Evolutionary conservation across 2,797 vertebrate species (phyloP).

Genomic region (Cynodonichthys magdalenae): DNA sequence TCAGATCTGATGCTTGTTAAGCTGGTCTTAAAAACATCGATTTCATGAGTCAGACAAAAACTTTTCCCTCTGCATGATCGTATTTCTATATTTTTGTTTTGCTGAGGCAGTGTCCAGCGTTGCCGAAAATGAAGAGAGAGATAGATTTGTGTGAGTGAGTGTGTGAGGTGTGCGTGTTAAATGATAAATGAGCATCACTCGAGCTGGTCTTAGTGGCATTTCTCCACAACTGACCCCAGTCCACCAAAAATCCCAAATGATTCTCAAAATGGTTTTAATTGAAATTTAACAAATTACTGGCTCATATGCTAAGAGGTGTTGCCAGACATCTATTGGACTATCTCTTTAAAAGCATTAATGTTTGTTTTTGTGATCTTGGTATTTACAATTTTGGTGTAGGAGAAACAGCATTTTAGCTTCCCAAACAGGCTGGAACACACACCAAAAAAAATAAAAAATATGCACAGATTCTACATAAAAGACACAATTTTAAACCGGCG

Average conservation of each 20-base stretch:
- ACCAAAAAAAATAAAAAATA: constrained; percentile 19
- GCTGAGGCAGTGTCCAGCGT: constrained; percentile 26
- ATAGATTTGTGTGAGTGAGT: constrained; percentile 10
- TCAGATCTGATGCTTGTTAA: constrained; percentile 31
- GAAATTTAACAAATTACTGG: constrained; percentile 39
- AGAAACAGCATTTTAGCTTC: constrained; percentile 11
- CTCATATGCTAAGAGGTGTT: constrained; percentile 36
- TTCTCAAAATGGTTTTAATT: constrained; percentile 21
- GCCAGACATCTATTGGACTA: constrained; percentile 7
- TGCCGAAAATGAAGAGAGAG: constrained; percentile 18
- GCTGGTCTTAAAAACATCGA: constrained; percentile 51
- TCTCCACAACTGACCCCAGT: constrained; percentile 27
- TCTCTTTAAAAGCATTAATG: constrained; percentile 16
- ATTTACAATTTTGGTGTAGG: constrained; percentile 37
- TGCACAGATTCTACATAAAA: constrained; percentile 33
- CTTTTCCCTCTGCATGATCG: constrained; percentile 45
- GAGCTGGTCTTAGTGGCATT: constrained; percentile 76
- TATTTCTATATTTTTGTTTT: constrained; percentile 45
- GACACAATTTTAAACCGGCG: constrained; percentile 16
- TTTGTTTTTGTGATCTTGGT: constrained; percentile 24
- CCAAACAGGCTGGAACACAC: constrained; percentile 14
- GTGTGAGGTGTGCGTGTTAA: background rate
- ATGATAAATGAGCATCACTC: constrained; percentile 49
- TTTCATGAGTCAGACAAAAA: constrained; percentile 40
- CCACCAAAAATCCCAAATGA: constrained; percentile 34